phyloP scores from a whole-genome alignment of 92 coral and sea anemone genomes.

The Virgularia gustaviana region DNA sequence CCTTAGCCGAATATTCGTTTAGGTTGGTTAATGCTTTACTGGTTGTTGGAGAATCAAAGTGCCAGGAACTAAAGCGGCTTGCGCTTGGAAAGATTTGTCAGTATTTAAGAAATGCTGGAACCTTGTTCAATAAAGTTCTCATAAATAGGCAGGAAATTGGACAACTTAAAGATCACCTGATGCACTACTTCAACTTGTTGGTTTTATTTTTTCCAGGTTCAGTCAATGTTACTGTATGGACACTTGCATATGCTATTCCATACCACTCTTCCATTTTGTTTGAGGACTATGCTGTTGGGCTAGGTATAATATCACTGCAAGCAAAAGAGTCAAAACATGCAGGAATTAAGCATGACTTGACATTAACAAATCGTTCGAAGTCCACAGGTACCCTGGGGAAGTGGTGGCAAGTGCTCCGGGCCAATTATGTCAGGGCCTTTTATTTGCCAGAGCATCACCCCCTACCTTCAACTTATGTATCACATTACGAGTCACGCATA shows the following conservation, averaged over 20 bases:
- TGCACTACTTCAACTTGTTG: slow-evolving; percentile 26
- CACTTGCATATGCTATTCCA: slow-evolving; percentile 51
- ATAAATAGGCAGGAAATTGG: background rate
- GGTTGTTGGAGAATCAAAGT: too few relatives aligned
- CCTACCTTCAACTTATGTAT: slow-evolving; percentile 30
- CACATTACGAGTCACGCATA: background rate
- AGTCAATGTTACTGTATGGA: slow-evolving; percentile 46
- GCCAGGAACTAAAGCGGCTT: slow-evolving; percentile 44
- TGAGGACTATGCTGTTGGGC: slow-evolving; percentile 32
- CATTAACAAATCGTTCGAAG: slow-evolving; percentile 36
- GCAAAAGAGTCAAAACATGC: slow-evolving; percentile 46
- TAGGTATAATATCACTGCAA: slow-evolving; percentile 40
- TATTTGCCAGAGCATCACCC: slow-evolving; percentile 56
- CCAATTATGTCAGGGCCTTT: slow-evolving; percentile 49
- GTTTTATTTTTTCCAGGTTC: slow-evolving; percentile 33
- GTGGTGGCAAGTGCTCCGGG: slow-evolving; percentile 51
- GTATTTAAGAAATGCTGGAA: slow-evolving; percentile 3
- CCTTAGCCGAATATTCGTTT: slow-evolving; percentile 45
- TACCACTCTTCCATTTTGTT: slow-evolving; percentile 45
- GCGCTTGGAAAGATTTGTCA: slow-evolving; percentile 54
- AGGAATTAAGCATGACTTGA: slow-evolving; percentile 45
- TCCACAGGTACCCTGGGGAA: slow-evolving; percentile 43
- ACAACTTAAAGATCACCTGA: slow-evolving; percentile 30
- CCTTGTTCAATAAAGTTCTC: background rate
- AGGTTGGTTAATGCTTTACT: slow-evolving; percentile 24